Conservation (phyloP, 2,113 vertebrate species). For the Serilophus lunatus region DNA sequence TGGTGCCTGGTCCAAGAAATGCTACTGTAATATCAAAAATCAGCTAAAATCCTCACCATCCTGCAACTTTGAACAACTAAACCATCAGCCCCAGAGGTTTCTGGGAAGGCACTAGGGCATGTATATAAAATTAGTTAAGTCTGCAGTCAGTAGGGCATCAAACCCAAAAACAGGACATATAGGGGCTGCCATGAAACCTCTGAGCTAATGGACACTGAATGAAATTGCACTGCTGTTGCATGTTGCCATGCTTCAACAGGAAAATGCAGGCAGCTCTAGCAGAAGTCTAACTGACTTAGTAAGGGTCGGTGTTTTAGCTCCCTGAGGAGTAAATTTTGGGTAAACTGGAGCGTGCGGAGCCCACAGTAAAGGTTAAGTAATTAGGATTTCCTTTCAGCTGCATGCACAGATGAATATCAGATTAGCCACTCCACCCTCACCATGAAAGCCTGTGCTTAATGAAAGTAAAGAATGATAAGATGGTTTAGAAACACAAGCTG, state of each 20-base stretch:
- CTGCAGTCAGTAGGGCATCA: accelerated
- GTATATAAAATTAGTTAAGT: not conserved
- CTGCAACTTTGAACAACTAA: not conserved
- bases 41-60: not conserved
- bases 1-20: not conserved
- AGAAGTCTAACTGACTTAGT: not conserved
- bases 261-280: not conserved
- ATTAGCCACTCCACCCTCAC: not conserved
- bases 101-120: not conserved
- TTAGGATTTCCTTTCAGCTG: conserved; percentile 20
- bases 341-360: not conserved
- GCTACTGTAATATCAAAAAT: not conserved
- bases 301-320: not conserved
- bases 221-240: accelerated
- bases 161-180: accelerated
- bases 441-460: not conserved
- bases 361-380: not conserved
- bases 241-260: accelerated
- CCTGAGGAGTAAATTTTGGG: not conserved
- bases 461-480: not conserved
- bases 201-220: accelerated
- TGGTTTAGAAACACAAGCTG: not conserved
- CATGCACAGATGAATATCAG: not conserved
- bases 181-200: not conserved
- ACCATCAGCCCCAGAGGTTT: not conserved